phyloP scores from a whole-genome alignment of 2,797 vertebrate species.

The Phrynocephalus guinanensis region DNA sequence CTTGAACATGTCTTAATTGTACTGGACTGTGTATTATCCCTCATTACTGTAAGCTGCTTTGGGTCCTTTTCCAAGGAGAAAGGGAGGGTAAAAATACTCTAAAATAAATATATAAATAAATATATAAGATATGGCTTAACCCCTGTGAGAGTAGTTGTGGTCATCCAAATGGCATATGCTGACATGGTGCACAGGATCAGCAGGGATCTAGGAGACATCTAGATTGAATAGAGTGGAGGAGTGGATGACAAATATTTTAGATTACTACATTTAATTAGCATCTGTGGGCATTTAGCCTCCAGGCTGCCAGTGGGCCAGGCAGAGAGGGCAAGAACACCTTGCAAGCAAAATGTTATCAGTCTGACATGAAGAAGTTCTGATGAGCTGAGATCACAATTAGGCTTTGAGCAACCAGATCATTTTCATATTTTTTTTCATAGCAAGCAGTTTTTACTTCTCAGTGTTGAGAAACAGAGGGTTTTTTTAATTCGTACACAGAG shows the following conservation, averaged over 20 bases:
- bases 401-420: background rate
- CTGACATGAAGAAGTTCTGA: slow-evolving; percentile 6
- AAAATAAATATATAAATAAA: too few relatives aligned
- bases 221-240: background rate
- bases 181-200: background rate
- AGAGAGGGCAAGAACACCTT: background rate
- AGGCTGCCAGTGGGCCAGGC: background rate
- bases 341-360: background rate
- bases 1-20: too few relatives aligned
- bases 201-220: background rate
- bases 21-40: too few relatives aligned
- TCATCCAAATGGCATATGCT: background rate
- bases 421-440: slow-evolving; percentile 20
- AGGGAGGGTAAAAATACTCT: too few relatives aligned
- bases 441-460: background rate
- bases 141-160: background rate
- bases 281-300: background rate
- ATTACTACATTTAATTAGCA: background rate
- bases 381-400: slow-evolving; percentile 25
- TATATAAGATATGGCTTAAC: background rate
- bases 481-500: background rate
- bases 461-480: background rate
- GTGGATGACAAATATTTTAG: background rate
- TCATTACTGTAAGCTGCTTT: too few relatives aligned
- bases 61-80: too few relatives aligned